Base-by-base conservation (phyloP, 2,888 invertebrate species). In the Leptopilina myrica region DNA sequence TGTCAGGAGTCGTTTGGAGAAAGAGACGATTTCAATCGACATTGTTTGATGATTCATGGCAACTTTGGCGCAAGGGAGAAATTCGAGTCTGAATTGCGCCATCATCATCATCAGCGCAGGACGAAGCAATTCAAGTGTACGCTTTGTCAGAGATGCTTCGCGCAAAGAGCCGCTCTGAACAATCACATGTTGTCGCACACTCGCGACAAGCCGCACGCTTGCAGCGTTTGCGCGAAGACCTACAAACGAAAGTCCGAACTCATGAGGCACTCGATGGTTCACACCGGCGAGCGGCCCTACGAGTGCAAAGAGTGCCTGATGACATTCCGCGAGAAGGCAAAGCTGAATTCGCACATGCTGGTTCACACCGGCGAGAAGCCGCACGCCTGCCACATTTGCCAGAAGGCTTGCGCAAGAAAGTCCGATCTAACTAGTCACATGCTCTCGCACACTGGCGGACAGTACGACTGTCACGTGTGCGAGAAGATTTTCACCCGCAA, bases 361-460 rank as follows among this genome's bases (percentile, higher is more conserved):
- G 91, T 91, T 0, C 91, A 91, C 43, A 91, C 91, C 0, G 91
- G 91, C 1, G 91, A 91, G 77, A 91, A 91, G 59, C 90, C 90
- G 0, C 90, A 91, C 81, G 89, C 89, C 64, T 91, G 91, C 85
- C 89, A 90, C 64, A 89, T 91, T 67, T 91, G 91, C 67, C 89
- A 90, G 79, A 91, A 91, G 76, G 90, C 91, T 5, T 91, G 90
- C 79, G 91, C 91, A 1, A 85, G 91, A 9, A 91, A 91, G 80
- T 91, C 91, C 1, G 91, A 91, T 85, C 84, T 91, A 9, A 91
- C 90, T 73, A 91, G 91, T 76, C 91, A 91, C 78, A 91, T 91
- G 90, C 81, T 91, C 0, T 86, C 90, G 12, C 91, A 91, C 77
- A 91, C 91, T 6, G 91, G 91, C 2, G 91, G 91, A 0, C 91